Conservation (phyloP, 2,113 vertebrate genomes). For the rat (Rattus norvegicus) region GRCr8 NC_086023.1:138806001-138806500, state of each 20-base stretch:
- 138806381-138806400: background rate
- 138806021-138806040: too few relatives aligned
- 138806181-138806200: background rate
- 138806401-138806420: background rate
- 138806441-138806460: slow-evolving; percentile 27
- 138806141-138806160: background rate
- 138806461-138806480: slow-evolving; percentile 22
- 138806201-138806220: background rate
- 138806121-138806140: background rate
- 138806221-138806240: background rate
- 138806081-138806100: background rate
- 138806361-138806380: background rate
- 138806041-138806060: background rate
- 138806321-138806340: background rate
- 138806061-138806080: background rate
- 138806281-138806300: background rate
- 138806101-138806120: background rate
- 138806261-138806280: too few relatives aligned
- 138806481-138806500: background rate
- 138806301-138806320: background rate
- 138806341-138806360: background rate
- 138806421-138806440: background rate
- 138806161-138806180: background rate
- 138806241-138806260: background rate
- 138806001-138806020: background rate